Conservation (phyloP, 1,140 invertebrate species). For the Acyrthosiphon pisum region DNA sequence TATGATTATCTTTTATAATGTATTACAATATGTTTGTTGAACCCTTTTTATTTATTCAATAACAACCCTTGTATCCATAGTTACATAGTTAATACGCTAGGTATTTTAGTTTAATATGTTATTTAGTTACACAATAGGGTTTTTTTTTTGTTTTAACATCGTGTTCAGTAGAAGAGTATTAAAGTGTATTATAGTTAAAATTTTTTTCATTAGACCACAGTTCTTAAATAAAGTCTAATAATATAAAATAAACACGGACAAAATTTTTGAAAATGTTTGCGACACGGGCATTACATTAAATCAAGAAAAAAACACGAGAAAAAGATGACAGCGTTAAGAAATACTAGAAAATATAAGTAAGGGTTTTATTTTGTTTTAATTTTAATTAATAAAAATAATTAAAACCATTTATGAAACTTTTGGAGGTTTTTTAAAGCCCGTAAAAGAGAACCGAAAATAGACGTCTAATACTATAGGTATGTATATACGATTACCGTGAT, state of each 20-base stretch:
- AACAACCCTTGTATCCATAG: not conserved
- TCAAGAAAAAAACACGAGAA: not conserved
- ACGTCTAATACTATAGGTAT: not conserved
- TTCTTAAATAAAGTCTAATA: not conserved
- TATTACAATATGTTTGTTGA: not conserved
- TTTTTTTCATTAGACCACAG: not conserved
- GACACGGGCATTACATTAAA: too few relatives aligned
- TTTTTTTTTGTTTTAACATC: not conserved
- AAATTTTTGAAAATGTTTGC: not conserved
- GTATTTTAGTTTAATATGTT: not conserved
- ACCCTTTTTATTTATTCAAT: constrained; percentile 23
- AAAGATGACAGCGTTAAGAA: not conserved
- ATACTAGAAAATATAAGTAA: not conserved
- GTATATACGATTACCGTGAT: not conserved
- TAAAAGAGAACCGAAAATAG: not conserved
- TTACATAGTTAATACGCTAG: not conserved
- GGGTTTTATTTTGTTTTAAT: not conserved
- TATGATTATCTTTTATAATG: not conserved
- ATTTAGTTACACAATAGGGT: not conserved
- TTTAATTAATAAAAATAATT: not conserved
- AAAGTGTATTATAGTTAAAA: not conserved
- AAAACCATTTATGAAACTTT: not conserved
- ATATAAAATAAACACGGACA: not conserved
- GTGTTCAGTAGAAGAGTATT: not conserved
- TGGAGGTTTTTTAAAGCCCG: not conserved